These are phyloP conservation scores for Hemibagrus wyckioides DNA, from an alignment of 2,113 vertebrate species.

Conservation along the genomic window DNA sequence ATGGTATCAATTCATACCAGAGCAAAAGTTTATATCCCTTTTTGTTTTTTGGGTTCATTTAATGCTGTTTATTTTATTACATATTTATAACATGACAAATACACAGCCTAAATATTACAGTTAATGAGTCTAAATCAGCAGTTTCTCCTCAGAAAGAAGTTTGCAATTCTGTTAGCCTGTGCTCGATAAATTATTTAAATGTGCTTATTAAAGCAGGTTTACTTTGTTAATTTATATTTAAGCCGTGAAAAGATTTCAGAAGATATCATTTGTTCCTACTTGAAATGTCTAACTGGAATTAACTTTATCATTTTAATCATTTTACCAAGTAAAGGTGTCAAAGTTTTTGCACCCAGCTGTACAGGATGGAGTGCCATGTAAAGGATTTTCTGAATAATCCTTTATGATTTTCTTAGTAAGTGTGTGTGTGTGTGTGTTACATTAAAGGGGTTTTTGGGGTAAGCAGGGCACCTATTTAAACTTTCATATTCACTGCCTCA, in stretches of 20 bases:
- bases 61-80: neutral
- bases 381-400: neutral
- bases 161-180: neutral
- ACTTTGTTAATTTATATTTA: neutral
- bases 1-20: neutral
- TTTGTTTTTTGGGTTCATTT: neutral
- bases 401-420: too few species aligned
- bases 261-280: neutral
- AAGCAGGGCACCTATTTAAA: conserved; percentile 72
- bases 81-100: neutral
- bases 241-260: neutral
- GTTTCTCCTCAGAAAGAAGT: neutral
- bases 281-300: neutral
- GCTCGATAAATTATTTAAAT: neutral
- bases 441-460: neutral
- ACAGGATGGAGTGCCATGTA: neutral
- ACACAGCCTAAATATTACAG: neutral
- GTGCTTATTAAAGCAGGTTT: neutral
- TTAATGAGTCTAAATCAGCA: neutral
- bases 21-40: neutral
- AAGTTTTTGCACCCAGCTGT: neutral
- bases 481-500: conserved; percentile 79
- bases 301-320: neutral
- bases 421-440: conserved; percentile 10
- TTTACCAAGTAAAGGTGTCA: neutral